These are phyloP conservation scores for Chamaea fasciata DNA, from an alignment of 2,113 vertebrate genomes.

Conservation along the genomic window DNA sequence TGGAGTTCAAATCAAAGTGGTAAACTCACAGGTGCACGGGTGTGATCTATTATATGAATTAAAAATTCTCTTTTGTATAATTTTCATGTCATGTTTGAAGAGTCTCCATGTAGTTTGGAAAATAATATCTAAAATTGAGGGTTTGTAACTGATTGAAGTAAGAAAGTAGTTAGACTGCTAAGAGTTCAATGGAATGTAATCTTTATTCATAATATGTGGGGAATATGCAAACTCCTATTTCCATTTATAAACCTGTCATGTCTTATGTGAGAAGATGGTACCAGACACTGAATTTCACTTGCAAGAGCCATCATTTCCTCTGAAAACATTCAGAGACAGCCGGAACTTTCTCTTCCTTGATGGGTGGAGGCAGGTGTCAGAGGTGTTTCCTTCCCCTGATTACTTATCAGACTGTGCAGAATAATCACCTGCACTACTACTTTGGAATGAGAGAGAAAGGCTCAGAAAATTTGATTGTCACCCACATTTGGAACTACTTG, in stretches of 20 bases:
- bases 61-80: background rate
- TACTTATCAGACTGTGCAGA: background rate
- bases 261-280: background rate
- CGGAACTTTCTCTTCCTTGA: background rate
- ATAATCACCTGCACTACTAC: background rate
- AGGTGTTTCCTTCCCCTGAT: background rate
- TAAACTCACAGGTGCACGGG: background rate
- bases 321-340: background rate
- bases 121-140: background rate
- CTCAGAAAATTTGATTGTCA: background rate
- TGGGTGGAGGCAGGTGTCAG: background rate
- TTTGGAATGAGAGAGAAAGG: background rate
- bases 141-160: background rate
- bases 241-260: background rate
- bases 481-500: background rate
- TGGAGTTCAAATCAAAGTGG: constrained; percentile 8
- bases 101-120: background rate
- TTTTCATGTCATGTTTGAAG: background rate
- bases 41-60: background rate
- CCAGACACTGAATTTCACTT: background rate
- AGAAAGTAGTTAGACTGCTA: background rate
- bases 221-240: background rate
- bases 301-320: background rate
- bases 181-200: background rate
- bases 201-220: background rate